Conservation (phyloP, 2,888 invertebrate species). For the Pyrrhia umbra region DNA sequence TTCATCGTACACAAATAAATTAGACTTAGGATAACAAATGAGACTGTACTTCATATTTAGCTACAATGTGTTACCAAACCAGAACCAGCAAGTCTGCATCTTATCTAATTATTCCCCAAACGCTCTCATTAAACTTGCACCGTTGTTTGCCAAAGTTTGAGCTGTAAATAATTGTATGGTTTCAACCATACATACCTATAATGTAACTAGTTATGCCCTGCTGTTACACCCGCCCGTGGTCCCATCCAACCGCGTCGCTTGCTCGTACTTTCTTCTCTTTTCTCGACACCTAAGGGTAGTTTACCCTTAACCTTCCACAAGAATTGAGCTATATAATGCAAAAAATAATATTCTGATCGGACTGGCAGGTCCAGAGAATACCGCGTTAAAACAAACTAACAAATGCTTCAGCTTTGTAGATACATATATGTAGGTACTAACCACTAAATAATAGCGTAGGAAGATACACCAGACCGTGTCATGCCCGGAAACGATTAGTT, state of each 20-base stretch:
- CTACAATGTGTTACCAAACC: conserved; percentile 16
- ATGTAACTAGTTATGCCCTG: too few relatives aligned
- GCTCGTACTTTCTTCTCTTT: too few relatives aligned
- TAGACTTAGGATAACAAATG: background rate
- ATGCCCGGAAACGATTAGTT: background rate
- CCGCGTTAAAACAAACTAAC: too few relatives aligned
- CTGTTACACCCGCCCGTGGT: too few relatives aligned
- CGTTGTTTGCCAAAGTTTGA: conserved; percentile 42
- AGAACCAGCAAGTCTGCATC: conserved; percentile 35
- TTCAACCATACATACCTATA: conserved; percentile 16
- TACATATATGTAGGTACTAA: conserved; percentile 15
- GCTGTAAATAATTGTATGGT: conserved; percentile 39
- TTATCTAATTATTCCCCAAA: conserved; percentile 56
- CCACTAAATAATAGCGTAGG: conserved; percentile 20
- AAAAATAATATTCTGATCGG: too few relatives aligned
- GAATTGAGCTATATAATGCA: too few relatives aligned
- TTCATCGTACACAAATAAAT: background rate
- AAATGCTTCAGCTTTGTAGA: too few relatives aligned
- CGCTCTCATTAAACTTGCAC: conserved; percentile 51
- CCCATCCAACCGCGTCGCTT: too few relatives aligned
- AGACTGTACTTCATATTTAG: conserved; percentile 5
- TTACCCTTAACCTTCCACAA: too few relatives aligned
- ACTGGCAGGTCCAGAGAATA: too few relatives aligned
- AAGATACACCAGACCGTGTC: background rate
- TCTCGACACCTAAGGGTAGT: too few relatives aligned